A percentile compares a stretch with the other conserved stretches of the same genome.
Conservation (phyloP, 2,113 vertebrate genomes). For the Chlamydotis undulata region DNA sequence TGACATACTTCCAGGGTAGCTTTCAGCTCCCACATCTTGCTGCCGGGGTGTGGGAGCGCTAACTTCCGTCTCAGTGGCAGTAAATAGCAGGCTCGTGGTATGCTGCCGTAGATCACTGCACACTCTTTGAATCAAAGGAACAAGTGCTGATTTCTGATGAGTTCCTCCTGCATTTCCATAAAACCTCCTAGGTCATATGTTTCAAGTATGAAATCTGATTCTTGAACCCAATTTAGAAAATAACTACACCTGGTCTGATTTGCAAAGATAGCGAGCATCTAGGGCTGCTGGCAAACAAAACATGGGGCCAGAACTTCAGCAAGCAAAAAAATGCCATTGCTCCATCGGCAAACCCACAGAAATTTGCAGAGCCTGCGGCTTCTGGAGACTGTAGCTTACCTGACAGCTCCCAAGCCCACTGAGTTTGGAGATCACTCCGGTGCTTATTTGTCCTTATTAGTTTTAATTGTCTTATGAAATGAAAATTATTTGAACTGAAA, state of each 20-base stretch:
- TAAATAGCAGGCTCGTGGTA: conserved; percentile 30
- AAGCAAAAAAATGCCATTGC: not conserved
- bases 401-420: not conserved
- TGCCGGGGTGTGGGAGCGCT: conserved; percentile 18
- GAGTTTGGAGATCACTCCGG: not conserved
- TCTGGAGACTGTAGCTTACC: not conserved
- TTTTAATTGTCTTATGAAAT: not conserved
- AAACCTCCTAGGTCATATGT: not conserved
- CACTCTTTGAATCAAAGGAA: not conserved
- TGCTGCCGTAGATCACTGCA: not conserved
- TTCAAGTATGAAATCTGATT: not conserved
- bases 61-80: conserved; percentile 36
- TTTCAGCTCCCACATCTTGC: conserved; percentile 57
- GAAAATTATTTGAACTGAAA: not conserved
- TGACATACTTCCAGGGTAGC: conserved; percentile 7
- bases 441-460: not conserved
- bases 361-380: not conserved
- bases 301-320: not conserved
- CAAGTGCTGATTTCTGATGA: not conserved
- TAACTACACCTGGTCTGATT: not conserved
- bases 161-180: not conserved
- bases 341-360: not conserved
- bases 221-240: not conserved
- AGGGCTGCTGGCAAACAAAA: not conserved
- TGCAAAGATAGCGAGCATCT: not conserved